Percentiles rank a stretch among this genome's conserved stretches.
phyloP scores from a whole-genome alignment of 2,797 vertebrate genomes.

The Odontamblyopus lacepedii region DNA sequence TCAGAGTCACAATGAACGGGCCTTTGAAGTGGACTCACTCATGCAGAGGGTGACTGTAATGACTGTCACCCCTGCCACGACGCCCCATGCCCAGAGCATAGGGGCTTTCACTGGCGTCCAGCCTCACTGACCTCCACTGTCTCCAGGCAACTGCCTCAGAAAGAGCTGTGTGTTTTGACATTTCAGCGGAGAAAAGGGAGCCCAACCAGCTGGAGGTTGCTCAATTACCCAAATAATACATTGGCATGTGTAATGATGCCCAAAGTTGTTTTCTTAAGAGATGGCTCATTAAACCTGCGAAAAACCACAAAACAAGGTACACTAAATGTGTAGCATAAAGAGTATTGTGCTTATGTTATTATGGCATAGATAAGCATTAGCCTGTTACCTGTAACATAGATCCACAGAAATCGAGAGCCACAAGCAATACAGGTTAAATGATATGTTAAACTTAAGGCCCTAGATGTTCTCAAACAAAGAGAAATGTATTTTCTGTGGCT shows the following conservation, averaged over 20 bases:
- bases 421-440: no score
- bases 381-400: no score
- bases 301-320: neutral
- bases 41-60: constrained; percentile 72
- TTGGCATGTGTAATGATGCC: constrained; percentile 22
- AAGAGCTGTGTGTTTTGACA: constrained; percentile 49
- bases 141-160: constrained; percentile 67
- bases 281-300: neutral
- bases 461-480: neutral
- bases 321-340: neutral
- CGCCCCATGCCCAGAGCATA: constrained; percentile 54
- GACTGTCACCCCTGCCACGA: constrained; percentile 63
- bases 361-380: neutral
- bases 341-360: neutral
- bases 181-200: constrained; percentile 53
- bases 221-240: constrained; percentile 33
- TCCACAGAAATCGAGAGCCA: no score
- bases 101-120: constrained; percentile 66
- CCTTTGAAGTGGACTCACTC: constrained; percentile 72
- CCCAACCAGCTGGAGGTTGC: constrained; percentile 40
- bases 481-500: neutral
- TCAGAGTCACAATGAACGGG: constrained; percentile 50
- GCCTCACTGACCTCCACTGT: constrained; percentile 68
- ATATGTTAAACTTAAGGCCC: no score
- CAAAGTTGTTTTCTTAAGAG: constrained; percentile 8